Evolutionary conservation across 2,797 vertebrate genomes (phyloP).

Genomic region (Rhodeus uyekii): DNA sequence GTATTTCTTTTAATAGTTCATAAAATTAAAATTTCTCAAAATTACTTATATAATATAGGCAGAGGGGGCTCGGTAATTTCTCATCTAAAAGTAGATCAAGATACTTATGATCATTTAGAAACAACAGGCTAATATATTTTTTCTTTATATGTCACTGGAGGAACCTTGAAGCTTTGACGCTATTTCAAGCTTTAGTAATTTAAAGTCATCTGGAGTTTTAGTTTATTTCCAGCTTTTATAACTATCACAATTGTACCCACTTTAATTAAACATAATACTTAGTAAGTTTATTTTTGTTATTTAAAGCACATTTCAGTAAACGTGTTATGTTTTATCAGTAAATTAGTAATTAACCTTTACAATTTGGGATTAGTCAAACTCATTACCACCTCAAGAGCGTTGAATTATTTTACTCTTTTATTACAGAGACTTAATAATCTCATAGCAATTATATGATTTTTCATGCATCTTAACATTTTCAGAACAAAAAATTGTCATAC

Average conservation of each 20-base stretch:
- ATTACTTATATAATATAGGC: background rate
- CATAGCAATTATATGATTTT: background rate
- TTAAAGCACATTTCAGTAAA: background rate
- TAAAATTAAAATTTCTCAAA: background rate
- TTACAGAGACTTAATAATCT: background rate
- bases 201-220: background rate
- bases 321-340: background rate
- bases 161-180: background rate
- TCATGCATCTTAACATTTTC: background rate
- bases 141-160: background rate
- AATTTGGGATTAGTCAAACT: slow-evolving; percentile 22
- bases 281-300: background rate
- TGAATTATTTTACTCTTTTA: slow-evolving; percentile 5
- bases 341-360: background rate
- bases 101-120: background rate
- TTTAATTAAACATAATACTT: background rate
- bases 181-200: background rate
- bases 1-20: background rate
- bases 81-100: background rate
- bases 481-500: background rate
- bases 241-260: background rate
- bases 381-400: background rate
- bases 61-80: background rate
- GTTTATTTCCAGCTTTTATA: background rate
- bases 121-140: background rate